phyloP scores from a whole-genome alignment of 2,888 invertebrate species.

The Morpho achilles region DNA sequence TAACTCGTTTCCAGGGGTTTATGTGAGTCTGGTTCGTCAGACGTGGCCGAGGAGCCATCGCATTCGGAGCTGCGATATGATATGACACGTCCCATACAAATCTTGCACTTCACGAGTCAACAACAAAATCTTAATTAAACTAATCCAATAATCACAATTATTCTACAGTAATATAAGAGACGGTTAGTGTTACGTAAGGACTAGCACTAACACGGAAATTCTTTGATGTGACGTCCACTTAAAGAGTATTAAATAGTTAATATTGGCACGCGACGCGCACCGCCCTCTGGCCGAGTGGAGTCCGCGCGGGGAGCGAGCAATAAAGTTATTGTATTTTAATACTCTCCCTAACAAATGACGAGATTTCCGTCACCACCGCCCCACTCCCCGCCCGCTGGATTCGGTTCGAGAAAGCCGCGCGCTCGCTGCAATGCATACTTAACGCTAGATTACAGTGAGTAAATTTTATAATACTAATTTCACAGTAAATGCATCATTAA shows the following conservation, averaged over 20 bases:
- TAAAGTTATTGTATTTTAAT: no score
- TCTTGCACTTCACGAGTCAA: slow-evolving; percentile 42
- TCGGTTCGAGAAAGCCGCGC: no score
- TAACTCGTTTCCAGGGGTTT: no score
- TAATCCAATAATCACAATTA: slow-evolving; percentile 36
- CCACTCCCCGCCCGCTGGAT: no score
- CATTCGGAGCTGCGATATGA: slow-evolving; percentile 32
- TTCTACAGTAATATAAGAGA: slow-evolving; percentile 32
- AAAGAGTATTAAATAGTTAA: slow-evolving; percentile 7
- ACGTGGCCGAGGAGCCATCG: no score
- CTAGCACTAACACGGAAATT: slow-evolving; percentile 33
- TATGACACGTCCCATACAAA: slow-evolving; percentile 46
- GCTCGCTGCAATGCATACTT: no score
- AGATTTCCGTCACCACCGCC: no score
- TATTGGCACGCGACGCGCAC: neutral
- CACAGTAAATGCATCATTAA: slow-evolving; percentile 56
- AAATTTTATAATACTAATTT: slow-evolving; percentile 32
- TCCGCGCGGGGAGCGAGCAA: no score
- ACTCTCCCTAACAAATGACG: no score
- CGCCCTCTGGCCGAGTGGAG: no score
- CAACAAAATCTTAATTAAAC: slow-evolving; percentile 35
- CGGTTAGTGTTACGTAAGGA: slow-evolving; percentile 27
- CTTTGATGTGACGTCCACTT: slow-evolving; percentile 12
- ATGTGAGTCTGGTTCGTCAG: no score
- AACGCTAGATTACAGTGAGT: slow-evolving; percentile 28